phyloP scores from a whole-genome alignment of 2,113 vertebrate genomes.

The Hiodon alosoides region DNA sequence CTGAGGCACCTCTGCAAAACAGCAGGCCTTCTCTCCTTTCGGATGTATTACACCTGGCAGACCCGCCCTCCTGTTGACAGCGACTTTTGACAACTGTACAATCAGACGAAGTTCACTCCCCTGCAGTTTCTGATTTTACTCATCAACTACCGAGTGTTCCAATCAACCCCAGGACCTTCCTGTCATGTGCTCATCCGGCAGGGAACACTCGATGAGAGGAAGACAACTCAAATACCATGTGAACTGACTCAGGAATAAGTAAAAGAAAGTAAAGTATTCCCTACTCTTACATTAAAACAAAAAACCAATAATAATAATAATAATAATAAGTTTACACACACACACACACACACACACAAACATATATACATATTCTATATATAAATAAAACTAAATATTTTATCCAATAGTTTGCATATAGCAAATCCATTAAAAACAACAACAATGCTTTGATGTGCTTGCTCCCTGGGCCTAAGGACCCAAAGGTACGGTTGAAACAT shows the following conservation, averaged over 20 bases:
- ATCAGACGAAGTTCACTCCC: slow-evolving; percentile 13
- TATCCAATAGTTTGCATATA: too few species aligned
- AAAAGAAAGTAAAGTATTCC: too few species aligned
- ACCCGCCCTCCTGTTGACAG: neutral
- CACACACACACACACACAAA: too few species aligned
- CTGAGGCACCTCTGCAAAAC: too few species aligned
- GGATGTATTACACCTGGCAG: too few species aligned
- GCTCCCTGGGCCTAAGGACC: neutral
- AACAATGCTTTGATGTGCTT: slow-evolving; percentile 5
- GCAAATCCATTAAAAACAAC: neutral
- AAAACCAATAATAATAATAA: too few species aligned
- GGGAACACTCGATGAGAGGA: neutral
- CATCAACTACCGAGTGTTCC: slow-evolving; percentile 1
- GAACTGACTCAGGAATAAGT: neutral
- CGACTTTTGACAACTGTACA: neutral
- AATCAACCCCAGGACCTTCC: slow-evolving; percentile 4
- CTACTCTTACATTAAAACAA: too few species aligned
- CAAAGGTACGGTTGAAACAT: neutral
- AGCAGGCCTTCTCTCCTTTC: too few species aligned
- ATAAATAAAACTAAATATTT: too few species aligned
- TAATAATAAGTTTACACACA: too few species aligned
- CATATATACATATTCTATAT: too few species aligned
- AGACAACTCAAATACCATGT: neutral
- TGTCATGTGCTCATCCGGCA: neutral
- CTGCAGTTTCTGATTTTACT: slow-evolving; percentile 17